Evolutionary conservation across 2,888 invertebrate species (phyloP), one percentile per base, ranked within the genome.

Genomic region (Luperina nickerlii): DNA sequence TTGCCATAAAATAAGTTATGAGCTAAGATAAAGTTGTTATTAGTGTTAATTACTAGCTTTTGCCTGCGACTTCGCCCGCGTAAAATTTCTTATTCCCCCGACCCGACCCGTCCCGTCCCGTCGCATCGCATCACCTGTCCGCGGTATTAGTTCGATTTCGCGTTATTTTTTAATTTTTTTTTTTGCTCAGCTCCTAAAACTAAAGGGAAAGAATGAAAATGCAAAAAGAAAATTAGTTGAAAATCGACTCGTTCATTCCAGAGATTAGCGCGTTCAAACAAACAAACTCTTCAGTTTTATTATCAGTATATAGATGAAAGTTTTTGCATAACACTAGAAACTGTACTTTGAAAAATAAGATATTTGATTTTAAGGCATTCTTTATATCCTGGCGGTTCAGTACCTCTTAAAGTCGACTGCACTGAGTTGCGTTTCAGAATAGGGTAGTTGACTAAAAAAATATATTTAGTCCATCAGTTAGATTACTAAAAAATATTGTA

Each of bases 1-100:
- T 48, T 38, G 42, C 27, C 71, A 73, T 78, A 62, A 75, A 68
- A 75, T 57, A 71, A 71, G 32, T 81, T 82, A 67, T 54, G 24
- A n/a, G 62, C 67, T 20, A n/a, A 57, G 57, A 48, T 81, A 13
- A 66, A 60, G 27, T 62, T 18, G 18, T 60, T 60, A 42, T 9
- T n/a, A 68, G 18, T 57, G 42, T 51, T 60, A 15, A 60, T 81
- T 79, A 54, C 54, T 54, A 20, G 8, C 54, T 20, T 20, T 20
- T 20, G 54, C 54, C 54, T 54, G 20, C 3, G 8, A 20, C 20
- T 8, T 54, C 20, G 7, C 8, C 20, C 54, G 3, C 20, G 8
- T 54, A 20, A 7, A 8, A 54, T 54, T 20, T 54, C 54, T 54
- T 20, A 18, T 18, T 51, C 18, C 13, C 45, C n/a, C n/a, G n/a